Percentiles rank a stretch among this genome's conserved stretches.
phyloP scores from a whole-genome alignment of 1,140 invertebrate species.

The Pinna nobilis region DNA sequence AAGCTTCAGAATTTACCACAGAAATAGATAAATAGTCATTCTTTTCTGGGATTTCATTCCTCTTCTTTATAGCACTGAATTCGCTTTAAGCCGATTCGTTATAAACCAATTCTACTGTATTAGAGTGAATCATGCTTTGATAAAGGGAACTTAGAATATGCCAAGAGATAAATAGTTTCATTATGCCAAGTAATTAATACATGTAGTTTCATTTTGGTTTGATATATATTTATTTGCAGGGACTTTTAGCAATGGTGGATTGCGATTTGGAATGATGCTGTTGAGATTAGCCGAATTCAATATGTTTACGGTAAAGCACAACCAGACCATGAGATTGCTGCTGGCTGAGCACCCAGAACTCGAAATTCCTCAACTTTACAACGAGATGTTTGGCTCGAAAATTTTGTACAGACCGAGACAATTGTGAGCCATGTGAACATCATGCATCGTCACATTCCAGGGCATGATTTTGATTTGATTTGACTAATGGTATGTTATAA shows the following conservation, averaged over 20 bases:
- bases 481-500: too few relatives aligned
- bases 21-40: too few relatives aligned
- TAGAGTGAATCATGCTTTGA: background rate
- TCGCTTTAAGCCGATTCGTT: too few relatives aligned
- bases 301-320: constrained; percentile 39
- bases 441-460: too few relatives aligned
- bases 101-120: too few relatives aligned
- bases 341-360: constrained; percentile 33
- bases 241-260: constrained; percentile 22
- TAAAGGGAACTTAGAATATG: too few relatives aligned
- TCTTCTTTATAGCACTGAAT: too few relatives aligned
- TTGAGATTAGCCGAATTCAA: constrained; percentile 38
- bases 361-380: constrained; percentile 39
- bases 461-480: too few relatives aligned
- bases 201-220: background rate
- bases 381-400: constrained; percentile 51
- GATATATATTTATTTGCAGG: constrained; percentile 41
- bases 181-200: background rate
- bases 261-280: constrained; percentile 42
- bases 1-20: too few relatives aligned
- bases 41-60: too few relatives aligned
- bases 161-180: background rate
- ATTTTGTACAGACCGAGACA: too few relatives aligned
- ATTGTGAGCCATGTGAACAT: too few relatives aligned
- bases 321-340: constrained; percentile 22